These are phyloP conservation scores for Creontiades dilutus DNA, from an alignment of 2,888 invertebrate species.

Conservation along the genomic window DNA sequence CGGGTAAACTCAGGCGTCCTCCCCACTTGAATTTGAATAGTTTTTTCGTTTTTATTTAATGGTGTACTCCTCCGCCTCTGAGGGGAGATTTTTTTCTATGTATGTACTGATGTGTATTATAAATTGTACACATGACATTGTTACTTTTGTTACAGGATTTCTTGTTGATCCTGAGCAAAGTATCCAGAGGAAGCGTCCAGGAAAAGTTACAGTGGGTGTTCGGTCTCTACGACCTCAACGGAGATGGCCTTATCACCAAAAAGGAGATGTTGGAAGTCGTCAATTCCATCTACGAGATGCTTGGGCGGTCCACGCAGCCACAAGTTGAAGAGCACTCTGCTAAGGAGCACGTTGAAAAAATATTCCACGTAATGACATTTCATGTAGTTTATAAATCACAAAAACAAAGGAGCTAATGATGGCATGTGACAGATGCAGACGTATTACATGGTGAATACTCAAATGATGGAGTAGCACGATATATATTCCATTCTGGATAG, in stretches of 20 bases:
- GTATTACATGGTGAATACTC: no score
- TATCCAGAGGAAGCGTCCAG: constrained; percentile 89
- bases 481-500: no score
- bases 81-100: no score
- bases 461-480: no score
- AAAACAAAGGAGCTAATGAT: no score
- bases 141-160: constrained; percentile 84
- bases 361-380: constrained; percentile 87
- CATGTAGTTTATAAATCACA: neutral
- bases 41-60: no score
- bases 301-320: constrained; percentile 89
- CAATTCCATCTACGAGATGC: constrained; percentile 90
- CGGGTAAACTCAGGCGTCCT: no score
- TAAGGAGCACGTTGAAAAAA: constrained; percentile 90
- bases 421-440: no score
- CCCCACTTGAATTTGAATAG: no score
- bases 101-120: no score
- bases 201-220: constrained; percentile 95
- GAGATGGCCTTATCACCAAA: constrained; percentile 91
- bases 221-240: constrained; percentile 91
- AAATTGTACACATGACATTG: neutral
- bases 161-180: constrained; percentile 89
- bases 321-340: constrained; percentile 86
- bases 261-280: constrained; percentile 92
- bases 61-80: no score